phyloP scores from a whole-genome alignment of 2,888 invertebrate genomes.

The Platynereis dumerilii region DNA sequence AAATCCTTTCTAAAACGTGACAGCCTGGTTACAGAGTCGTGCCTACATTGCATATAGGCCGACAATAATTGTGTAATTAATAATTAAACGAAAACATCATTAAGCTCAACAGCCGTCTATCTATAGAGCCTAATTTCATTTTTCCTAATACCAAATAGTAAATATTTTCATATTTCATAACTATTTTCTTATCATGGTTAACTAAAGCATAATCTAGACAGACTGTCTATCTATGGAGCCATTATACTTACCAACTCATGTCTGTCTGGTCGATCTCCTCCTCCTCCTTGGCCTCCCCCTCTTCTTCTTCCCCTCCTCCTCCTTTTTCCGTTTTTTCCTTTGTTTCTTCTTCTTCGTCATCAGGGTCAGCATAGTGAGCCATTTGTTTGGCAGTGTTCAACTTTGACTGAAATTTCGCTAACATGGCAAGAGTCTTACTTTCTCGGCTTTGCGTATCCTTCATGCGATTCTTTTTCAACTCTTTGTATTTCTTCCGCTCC shows the following conservation, averaged over 20 bases:
- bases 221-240: too few relatives aligned
- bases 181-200: too few relatives aligned
- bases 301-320: slow-evolving; percentile 3
- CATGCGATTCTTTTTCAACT: slow-evolving; percentile 44
- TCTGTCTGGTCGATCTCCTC: background rate
- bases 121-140: too few relatives aligned
- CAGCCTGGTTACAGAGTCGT: too few relatives aligned
- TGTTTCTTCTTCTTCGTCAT: slow-evolving; percentile 66
- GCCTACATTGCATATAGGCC: too few relatives aligned
- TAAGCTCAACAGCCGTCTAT: too few relatives aligned
- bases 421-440: slow-evolving; percentile 74
- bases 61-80: too few relatives aligned
- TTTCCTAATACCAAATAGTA: too few relatives aligned
- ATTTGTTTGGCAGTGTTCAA: slow-evolving; percentile 71
- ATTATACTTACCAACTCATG: slow-evolving; percentile 6
- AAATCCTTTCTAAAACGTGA: too few relatives aligned
- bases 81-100: too few relatives aligned
- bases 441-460: slow-evolving; percentile 53
- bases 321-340: slow-evolving; percentile 51
- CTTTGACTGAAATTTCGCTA: slow-evolving; percentile 84
- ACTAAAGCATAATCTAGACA: too few relatives aligned
- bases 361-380: slow-evolving; percentile 15
- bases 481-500: slow-evolving; percentile 53
- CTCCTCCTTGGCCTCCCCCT: slow-evolving; percentile 4
- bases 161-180: too few relatives aligned